Evolutionary conservation across 2,888 invertebrate genomes (phyloP).

Genomic region (Mesorhabditis sp.): DNA sequence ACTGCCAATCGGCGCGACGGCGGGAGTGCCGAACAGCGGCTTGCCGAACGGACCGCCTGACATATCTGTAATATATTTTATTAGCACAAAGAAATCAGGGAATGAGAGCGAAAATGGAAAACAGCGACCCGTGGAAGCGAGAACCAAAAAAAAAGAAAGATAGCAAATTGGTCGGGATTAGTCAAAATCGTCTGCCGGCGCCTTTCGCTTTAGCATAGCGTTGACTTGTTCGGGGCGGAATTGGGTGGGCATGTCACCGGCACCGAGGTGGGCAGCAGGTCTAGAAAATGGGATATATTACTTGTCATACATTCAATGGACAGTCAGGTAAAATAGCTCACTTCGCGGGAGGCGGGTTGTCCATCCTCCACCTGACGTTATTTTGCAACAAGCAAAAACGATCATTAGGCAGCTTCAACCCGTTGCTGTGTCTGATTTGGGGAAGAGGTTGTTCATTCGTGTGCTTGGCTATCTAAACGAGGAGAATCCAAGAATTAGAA

Average conservation of each 20-base stretch:
- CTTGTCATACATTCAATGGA: neutral
- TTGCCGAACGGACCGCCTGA: neutral
- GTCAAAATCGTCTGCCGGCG: conserved; percentile 1
- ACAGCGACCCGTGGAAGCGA: neutral
- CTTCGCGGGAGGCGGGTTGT: neutral
- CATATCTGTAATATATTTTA: conserved; percentile 5
- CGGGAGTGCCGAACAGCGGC: conserved; percentile 1
- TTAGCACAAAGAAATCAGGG: neutral
- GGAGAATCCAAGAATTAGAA: neutral
- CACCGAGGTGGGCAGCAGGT: neutral
- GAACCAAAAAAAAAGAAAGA: neutral
- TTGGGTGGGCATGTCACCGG: neutral
- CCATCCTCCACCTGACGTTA: neutral
- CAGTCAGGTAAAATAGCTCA: neutral
- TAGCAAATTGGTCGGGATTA: neutral
- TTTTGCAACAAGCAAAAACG: conserved; percentile 6
- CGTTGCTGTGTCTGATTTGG: conserved; percentile 4
- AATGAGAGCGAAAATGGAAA: neutral
- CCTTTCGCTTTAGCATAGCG: neutral
- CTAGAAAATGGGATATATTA: neutral
- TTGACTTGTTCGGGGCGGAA: neutral
- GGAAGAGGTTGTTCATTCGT: neutral
- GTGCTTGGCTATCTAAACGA: neutral
- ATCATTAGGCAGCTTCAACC: neutral
- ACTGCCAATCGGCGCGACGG: neutral